These are phyloP conservation scores for Brachionus rotundiformis DNA, from an alignment of 1,140 invertebrate species.

Conservation along the genomic window DNA sequence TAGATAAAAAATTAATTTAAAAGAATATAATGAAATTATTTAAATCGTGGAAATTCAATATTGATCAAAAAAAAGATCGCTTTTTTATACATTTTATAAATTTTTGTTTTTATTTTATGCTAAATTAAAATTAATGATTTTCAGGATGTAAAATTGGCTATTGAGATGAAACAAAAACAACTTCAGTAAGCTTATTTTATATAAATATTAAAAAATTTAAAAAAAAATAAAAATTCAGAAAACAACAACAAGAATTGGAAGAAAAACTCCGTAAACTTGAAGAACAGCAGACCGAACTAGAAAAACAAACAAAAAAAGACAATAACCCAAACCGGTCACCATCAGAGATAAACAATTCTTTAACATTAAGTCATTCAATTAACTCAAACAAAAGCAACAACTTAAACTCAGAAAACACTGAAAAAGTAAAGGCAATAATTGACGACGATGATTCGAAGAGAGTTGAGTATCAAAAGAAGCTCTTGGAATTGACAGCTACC, in stretches of 20 bases:
- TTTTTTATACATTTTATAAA: too few species aligned
- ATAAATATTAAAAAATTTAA: too few species aligned
- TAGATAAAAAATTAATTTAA: too few species aligned
- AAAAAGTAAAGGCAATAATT: not conserved
- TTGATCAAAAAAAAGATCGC: too few species aligned
- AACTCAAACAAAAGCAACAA: not conserved
- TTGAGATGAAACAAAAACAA: conserved; percentile 31
- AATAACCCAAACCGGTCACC: not conserved
- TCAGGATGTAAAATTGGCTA: conserved; percentile 33
- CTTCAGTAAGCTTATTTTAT: not conserved
- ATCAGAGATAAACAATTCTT: not conserved
- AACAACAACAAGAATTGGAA: conserved; percentile 40
- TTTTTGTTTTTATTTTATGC: too few species aligned
- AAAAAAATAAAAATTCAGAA: not conserved
- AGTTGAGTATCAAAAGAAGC: conserved; percentile 38
- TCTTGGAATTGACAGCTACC: not conserved
- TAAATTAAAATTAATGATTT: not conserved
- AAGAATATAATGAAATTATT: too few species aligned
- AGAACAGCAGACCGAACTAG: conserved; percentile 22
- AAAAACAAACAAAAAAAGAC: not conserved
- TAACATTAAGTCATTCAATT: conserved; percentile 16
- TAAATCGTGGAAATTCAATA: too few species aligned
- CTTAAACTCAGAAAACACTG: not conserved
- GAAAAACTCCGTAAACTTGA: conserved; percentile 37
- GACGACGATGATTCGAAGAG: conserved; percentile 28